Evolutionary conservation across 2,888 invertebrate genomes (phyloP).

Genomic region (Sinodicranocentrus sp.): DNA sequence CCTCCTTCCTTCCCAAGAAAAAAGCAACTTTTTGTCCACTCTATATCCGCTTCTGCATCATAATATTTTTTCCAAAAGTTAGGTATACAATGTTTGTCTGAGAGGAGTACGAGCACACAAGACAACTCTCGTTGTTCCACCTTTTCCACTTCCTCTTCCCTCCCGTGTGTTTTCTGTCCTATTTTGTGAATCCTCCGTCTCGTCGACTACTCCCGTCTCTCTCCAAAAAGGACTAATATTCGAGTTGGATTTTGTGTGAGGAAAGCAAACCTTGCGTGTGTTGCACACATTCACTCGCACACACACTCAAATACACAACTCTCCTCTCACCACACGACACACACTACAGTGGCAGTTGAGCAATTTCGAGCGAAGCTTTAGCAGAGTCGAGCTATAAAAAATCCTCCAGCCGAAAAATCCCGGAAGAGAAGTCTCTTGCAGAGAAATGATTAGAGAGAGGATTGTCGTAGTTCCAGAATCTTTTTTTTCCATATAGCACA

Average conservation of each 20-base stretch:
- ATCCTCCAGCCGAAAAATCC: slow-evolving; percentile 17
- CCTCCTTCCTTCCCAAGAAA: not conserved
- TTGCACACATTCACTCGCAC: not conserved
- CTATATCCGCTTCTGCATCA: too few species aligned
- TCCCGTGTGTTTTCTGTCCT: slow-evolving; percentile 22
- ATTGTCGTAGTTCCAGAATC: not conserved
- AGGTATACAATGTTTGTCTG: slow-evolving; percentile 53
- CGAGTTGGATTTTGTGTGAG: too few species aligned
- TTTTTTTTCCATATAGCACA: too few species aligned
- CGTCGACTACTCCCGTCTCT: not conserved
- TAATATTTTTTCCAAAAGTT: too few species aligned
- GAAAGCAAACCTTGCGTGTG: not conserved
- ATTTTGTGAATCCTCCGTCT: slow-evolving; percentile 14
- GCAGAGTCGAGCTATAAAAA: too few species aligned
- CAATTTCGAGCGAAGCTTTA: too few species aligned
- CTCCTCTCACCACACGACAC: not conserved
- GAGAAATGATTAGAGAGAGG: not conserved
- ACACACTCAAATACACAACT: not conserved
- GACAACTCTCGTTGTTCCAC: slow-evolving; percentile 38
- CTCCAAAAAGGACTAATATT: not conserved
- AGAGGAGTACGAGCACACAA: slow-evolving; percentile 19
- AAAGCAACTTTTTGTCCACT: too few species aligned
- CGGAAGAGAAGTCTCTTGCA: slow-evolving; percentile 13
- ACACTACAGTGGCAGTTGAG: too few species aligned
- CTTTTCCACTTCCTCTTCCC: slow-evolving; percentile 23